Conservation (phyloP, 2,797 vertebrate species). For the Halcyon chelicuti region DNA sequence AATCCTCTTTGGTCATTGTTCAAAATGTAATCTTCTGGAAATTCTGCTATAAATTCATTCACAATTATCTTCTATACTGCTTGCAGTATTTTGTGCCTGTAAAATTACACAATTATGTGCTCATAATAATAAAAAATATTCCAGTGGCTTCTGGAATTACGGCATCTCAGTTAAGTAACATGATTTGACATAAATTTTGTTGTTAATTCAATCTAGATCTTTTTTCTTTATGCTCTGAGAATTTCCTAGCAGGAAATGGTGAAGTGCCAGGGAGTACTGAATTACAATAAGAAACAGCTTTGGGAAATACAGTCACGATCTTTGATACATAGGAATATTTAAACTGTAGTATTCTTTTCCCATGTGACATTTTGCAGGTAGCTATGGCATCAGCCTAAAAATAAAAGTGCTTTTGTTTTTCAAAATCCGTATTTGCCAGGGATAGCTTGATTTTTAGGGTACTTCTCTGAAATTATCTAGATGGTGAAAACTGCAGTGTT, state of each 20-base stretch:
- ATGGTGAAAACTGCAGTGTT: background rate
- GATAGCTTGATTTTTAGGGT: background rate
- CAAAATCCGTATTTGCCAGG: background rate
- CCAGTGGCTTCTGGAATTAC: background rate
- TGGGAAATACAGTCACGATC: background rate
- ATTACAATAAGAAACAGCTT: background rate
- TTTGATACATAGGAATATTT: background rate
- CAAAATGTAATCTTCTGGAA: background rate
- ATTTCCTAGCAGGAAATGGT: background rate
- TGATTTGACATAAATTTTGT: background rate
- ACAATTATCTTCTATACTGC: background rate
- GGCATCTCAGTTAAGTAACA: background rate
- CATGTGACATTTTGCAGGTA: background rate
- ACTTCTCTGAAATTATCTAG: background rate
- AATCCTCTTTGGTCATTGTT: background rate
- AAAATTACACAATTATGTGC: background rate
- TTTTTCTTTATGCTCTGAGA: background rate
- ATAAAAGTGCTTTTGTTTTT: background rate
- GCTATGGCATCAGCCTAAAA: background rate
- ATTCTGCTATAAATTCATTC: background rate
- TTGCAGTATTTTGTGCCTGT: background rate
- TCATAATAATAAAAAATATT: background rate
- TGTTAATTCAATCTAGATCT: background rate
- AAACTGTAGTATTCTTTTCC: background rate
- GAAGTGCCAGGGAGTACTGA: background rate